Conservation (phyloP, 2,797 vertebrate species). For the Alosa sapidissima region DNA sequence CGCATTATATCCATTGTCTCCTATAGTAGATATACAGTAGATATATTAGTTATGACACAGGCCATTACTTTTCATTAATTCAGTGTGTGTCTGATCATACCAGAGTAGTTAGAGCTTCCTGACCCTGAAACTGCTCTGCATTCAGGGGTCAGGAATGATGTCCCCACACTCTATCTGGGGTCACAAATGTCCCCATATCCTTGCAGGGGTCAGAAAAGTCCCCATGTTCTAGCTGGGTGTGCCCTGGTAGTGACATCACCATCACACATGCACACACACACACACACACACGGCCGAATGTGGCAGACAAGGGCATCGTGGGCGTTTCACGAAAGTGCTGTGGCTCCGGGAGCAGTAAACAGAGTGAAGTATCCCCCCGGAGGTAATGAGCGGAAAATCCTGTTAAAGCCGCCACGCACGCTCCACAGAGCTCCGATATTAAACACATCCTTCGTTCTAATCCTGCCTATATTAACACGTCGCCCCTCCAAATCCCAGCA, state of each 20-base stretch:
- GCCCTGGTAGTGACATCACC: background rate
- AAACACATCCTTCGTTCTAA: conserved; percentile 35
- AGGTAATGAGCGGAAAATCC: conserved; percentile 47
- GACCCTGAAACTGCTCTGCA: background rate
- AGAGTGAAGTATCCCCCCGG: conserved; percentile 13
- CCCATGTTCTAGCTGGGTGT: background rate
- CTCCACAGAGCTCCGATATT: conserved; percentile 42
- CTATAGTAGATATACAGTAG: too few relatives aligned
- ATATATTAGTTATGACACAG: too few relatives aligned
- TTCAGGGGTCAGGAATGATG: background rate
- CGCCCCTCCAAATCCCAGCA: conserved; percentile 35
- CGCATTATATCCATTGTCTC: too few relatives aligned
- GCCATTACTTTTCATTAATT: too few relatives aligned
- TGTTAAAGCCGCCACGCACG: conserved; percentile 43
- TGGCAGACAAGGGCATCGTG: conserved; percentile 31
- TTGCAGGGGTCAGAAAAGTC: background rate
- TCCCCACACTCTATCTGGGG: background rate
- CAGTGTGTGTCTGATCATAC: background rate
- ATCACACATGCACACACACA: background rate
- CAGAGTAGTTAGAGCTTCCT: background rate
- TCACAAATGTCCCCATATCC: background rate
- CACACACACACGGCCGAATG: background rate
- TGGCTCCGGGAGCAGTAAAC: background rate
- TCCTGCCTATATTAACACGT: conserved; percentile 14
- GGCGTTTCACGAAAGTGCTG: background rate